phyloP scores from a whole-genome alignment of 2,113 vertebrate species.

The Picathartes gymnocephalus region DNA sequence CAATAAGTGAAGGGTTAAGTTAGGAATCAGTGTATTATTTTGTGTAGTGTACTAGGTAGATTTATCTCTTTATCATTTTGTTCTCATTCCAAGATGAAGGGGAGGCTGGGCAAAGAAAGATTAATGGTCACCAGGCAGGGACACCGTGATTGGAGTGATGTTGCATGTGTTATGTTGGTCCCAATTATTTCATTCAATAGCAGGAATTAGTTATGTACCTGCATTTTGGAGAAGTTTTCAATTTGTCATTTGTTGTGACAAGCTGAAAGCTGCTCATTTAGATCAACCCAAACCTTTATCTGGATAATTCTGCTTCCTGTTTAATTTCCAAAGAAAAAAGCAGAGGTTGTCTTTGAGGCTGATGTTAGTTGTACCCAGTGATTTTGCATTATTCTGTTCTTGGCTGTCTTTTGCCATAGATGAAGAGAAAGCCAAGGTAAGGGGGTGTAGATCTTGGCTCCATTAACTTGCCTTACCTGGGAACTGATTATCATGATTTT shows the following conservation, averaged over 20 bases:
- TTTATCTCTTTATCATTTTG: slow-evolving; percentile 3
- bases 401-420: background rate
- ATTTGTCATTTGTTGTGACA: background rate
- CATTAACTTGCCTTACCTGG: background rate
- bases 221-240: background rate
- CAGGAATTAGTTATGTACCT: background rate
- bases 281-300: background rate
- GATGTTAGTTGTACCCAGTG: background rate
- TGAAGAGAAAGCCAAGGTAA: background rate
- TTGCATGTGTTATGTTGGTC: background rate
- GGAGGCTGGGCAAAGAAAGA: background rate
- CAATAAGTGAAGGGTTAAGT: background rate
- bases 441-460: background rate
- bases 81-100: background rate
- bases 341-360: background rate
- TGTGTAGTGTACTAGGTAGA: background rate
- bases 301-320: background rate
- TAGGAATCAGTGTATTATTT: background rate
- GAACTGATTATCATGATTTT: background rate
- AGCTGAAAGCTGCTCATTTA: background rate
- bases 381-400: background rate
- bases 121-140: background rate
- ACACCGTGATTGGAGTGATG: background rate
- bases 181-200: background rate
- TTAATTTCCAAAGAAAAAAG: background rate